phyloP scores from a whole-genome alignment of 2,888 invertebrate genomes.

The Drosophila maculinotata region DNA sequence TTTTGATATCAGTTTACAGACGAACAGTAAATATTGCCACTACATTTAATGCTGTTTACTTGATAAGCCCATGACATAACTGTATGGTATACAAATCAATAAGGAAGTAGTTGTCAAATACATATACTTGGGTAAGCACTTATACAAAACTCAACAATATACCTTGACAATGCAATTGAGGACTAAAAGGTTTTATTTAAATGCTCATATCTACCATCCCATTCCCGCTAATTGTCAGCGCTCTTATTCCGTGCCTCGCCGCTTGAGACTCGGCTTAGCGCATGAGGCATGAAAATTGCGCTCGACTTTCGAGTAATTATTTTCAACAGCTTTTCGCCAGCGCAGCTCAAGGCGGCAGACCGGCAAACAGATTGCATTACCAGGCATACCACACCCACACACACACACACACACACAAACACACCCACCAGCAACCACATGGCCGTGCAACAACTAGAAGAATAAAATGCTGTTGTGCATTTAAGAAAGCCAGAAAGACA shows the following conservation, averaged over 20 bases:
- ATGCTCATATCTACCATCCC: not conserved
- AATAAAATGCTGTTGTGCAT: conserved; percentile 23
- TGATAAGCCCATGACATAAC: no score
- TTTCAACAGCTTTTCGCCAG: conserved; percentile 68
- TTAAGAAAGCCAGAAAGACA: conserved; percentile 3
- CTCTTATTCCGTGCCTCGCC: conserved; percentile 23
- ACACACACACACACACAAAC: not conserved
- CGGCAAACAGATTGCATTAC: conserved; percentile 66
- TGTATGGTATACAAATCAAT: no score
- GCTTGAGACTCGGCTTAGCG: conserved; percentile 6
- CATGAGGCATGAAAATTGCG: conserved; percentile 37
- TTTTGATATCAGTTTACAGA: not conserved
- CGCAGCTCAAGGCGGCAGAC: conserved; percentile 54
- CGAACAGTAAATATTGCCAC: not conserved
- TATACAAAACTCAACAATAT: not conserved
- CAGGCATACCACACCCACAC: conserved; percentile 10
- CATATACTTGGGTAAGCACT: conserved; percentile 5
- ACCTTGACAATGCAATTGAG: conserved; percentile 12
- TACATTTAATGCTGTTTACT: no score
- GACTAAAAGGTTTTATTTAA: conserved; percentile 10
- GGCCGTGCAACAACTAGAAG: conserved; percentile 35
- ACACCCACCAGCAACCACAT: not conserved
- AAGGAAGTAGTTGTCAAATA: no score
- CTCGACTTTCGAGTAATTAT: conserved; percentile 69
- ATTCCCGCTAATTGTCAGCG: conserved; percentile 6